Evolutionary conservation across 2,888 invertebrate genomes (phyloP).

Genomic region (Drosophila falleni): DNA sequence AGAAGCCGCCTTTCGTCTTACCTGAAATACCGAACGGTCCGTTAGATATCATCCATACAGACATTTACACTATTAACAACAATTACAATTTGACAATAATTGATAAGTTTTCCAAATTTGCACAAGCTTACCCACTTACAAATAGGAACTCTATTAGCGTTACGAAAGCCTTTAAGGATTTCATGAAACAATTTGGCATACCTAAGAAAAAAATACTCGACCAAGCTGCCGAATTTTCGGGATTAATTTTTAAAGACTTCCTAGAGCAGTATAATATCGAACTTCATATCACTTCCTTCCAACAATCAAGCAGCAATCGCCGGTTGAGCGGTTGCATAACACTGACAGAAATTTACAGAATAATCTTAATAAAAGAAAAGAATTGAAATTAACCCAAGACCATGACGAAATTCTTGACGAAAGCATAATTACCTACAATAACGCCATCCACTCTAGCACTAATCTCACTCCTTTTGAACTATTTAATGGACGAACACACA

Average conservation of each 20-base stretch:
- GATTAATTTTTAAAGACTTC: conserved; percentile 34
- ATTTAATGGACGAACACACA: conserved; percentile 42
- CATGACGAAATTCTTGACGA: conserved; percentile 20
- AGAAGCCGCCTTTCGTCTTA: conserved; percentile 18
- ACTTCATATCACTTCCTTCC: conserved; percentile 3
- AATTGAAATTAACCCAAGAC: not conserved
- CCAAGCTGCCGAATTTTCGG: conserved; percentile 12
- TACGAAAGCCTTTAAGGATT: conserved; percentile 14
- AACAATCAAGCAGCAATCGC: not conserved
- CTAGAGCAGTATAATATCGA: conserved; percentile 23
- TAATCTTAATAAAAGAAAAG: not conserved
- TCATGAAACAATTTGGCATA: conserved; percentile 24
- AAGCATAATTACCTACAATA: conserved; percentile 11
- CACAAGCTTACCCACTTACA: conserved; percentile 9
- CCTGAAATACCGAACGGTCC: conserved; percentile 40
- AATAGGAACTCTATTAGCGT: not conserved
- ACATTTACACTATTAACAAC: conserved; percentile 37
- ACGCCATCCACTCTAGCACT: not conserved
- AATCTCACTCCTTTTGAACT: conserved; percentile 44
- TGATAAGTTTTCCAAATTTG: conserved; percentile 49
- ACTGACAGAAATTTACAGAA: not conserved
- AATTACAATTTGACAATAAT: conserved; percentile 34
- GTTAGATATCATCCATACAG: conserved; percentile 15
- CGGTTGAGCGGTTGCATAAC: conserved; percentile 1
- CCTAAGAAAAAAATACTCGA: conserved; percentile 11